phyloP scores from a whole-genome alignment of 1,140 invertebrate genomes.

The Procambarus virginalis region DNA sequence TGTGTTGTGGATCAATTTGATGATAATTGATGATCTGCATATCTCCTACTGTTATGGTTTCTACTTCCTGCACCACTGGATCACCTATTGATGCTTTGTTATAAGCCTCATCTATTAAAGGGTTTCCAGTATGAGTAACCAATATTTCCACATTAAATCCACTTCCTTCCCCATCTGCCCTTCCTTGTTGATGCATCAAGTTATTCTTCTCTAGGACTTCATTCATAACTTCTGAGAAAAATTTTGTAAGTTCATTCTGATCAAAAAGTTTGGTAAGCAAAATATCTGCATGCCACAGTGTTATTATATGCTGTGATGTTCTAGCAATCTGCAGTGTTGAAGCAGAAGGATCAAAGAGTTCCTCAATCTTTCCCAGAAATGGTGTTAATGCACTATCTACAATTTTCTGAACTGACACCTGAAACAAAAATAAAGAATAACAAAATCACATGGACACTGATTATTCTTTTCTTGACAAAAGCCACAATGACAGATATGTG shows the following conservation, averaged over 20 bases:
- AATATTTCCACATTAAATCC: slow-evolving; percentile 56
- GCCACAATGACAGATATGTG: no score
- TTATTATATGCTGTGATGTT: slow-evolving; percentile 68
- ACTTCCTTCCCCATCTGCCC: slow-evolving; percentile 25
- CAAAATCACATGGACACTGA: no score
- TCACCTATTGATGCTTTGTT: slow-evolving; percentile 62
- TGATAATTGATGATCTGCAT: slow-evolving; percentile 68
- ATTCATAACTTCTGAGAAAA: slow-evolving; percentile 69
- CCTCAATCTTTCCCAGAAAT: slow-evolving; percentile 67
- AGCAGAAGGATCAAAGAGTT: slow-evolving; percentile 65
- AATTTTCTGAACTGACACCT: slow-evolving; percentile 67
- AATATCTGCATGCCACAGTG: slow-evolving; percentile 68
- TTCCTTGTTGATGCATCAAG: slow-evolving; percentile 53
- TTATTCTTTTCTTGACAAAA: no score
- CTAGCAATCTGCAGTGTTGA: slow-evolving; percentile 67
- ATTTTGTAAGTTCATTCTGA: slow-evolving; percentile 69
- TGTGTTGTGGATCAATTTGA: slow-evolving; percentile 59
- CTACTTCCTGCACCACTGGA: slow-evolving; percentile 59
- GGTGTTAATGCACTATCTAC: slow-evolving; percentile 68
- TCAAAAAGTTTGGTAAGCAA: slow-evolving; percentile 69
- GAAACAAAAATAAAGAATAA: neutral
- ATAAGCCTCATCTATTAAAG: slow-evolving; percentile 66
- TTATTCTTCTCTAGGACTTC: slow-evolving; percentile 62
- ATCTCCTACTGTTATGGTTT: slow-evolving; percentile 63
- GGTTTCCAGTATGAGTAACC: slow-evolving; percentile 50